Evolutionary conservation across 2,113 vertebrate species (phyloP).

Genomic region (Prunella himalayana): DNA sequence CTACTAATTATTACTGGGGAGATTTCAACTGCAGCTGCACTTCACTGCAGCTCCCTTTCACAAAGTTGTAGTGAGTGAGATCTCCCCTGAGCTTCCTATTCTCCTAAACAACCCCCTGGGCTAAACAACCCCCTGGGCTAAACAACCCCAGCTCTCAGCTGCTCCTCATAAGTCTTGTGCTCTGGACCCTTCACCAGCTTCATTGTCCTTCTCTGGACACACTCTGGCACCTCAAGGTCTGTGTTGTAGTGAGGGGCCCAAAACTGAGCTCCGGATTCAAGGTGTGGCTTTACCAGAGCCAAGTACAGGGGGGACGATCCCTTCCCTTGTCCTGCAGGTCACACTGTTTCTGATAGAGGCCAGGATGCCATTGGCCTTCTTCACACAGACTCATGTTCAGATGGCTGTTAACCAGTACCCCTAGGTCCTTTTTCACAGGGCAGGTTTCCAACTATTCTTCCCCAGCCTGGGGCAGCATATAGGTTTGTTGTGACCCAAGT

Average conservation of each 20-base stretch:
- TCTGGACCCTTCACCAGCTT: neutral
- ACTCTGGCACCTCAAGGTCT: neutral
- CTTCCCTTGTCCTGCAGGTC: neutral
- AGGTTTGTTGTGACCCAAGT: neutral
- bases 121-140: neutral
- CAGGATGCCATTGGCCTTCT: neutral
- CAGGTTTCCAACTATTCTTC: neutral
- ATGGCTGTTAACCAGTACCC: neutral
- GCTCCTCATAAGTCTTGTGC: neutral
- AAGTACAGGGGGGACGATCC: fast-evolving
- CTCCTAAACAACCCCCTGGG: neutral
- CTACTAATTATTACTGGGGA: neutral
- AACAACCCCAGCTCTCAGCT: neutral
- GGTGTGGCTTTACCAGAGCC: neutral
- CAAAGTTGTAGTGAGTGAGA: neutral
- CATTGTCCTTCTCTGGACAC: neutral
- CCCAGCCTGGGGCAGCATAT: neutral
- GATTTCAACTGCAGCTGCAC: too few species aligned
- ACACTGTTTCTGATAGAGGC: neutral
- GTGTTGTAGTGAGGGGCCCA: neutral
- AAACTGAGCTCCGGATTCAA: neutral
- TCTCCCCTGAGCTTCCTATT: neutral
- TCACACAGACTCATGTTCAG: neutral
- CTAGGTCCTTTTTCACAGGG: neutral
- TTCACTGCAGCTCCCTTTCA: neutral